These are phyloP conservation scores for Xanthorhoe spadicearia DNA, from an alignment of 2,888 invertebrate species.

Conservation along the genomic window DNA sequence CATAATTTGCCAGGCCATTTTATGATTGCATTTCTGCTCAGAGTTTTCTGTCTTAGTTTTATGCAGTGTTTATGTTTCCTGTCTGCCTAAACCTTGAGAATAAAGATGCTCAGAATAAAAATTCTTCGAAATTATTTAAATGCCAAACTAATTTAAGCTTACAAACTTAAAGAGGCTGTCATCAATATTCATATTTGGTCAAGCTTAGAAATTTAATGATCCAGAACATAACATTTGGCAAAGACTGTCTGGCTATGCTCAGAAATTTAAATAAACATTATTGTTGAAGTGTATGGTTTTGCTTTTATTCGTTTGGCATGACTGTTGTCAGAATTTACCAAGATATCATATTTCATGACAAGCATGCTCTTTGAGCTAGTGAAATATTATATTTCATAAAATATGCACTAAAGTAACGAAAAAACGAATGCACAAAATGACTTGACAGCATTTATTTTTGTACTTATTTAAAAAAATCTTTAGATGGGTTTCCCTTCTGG, in stretches of 20 bases:
- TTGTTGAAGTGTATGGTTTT: conserved; percentile 20
- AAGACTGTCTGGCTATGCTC: conserved; percentile 22
- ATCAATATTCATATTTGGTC: conserved; percentile 42
- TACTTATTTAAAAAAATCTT: neutral
- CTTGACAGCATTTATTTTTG: neutral
- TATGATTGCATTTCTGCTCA: neutral
- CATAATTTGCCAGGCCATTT: neutral
- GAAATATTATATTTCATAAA: conserved; percentile 16
- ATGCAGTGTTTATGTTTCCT: conserved; percentile 3
- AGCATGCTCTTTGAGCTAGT: conserved; percentile 10
- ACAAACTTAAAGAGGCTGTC: conserved; percentile 35
- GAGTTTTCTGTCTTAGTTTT: neutral
- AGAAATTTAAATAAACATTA: conserved; percentile 28
- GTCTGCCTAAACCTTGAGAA: conserved; percentile 3
- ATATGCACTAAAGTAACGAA: conserved; percentile 7
- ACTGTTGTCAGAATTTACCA: conserved; percentile 19
- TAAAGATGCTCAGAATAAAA: conserved; percentile 18
- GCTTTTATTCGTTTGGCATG: conserved; percentile 20
- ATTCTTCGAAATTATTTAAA: conserved; percentile 27
- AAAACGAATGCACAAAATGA: neutral
- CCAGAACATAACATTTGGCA: conserved; percentile 34
- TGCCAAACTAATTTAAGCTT: conserved; percentile 28
- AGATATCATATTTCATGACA: conserved; percentile 29
- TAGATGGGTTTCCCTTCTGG: conserved; percentile 3
- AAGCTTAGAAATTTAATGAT: conserved; percentile 40